A percentile compares a stretch with the other conserved stretches of the same genome.
These are phyloP conservation scores for Cettia cetti DNA, from an alignment of 2,113 vertebrate species.

Conservation along the genomic window DNA sequence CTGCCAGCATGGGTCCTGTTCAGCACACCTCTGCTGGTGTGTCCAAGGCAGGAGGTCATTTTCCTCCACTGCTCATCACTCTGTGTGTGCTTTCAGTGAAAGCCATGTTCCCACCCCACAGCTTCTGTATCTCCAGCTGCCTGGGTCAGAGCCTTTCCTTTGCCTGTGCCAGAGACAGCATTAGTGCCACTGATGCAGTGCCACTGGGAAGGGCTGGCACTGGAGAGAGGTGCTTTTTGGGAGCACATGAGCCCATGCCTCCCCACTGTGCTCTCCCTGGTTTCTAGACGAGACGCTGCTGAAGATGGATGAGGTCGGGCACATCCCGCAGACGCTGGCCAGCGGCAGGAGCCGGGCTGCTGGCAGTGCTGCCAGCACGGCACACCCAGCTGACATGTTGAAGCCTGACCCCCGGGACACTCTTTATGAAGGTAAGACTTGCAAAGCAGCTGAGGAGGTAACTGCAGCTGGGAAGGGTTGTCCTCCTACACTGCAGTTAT, in stretches of 20 bases:
- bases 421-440: slow-evolving; percentile 76
- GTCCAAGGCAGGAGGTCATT: neutral
- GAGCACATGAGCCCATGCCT: neutral
- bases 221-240: neutral
- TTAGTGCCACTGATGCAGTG: neutral
- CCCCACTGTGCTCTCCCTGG: neutral
- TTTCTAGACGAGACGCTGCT: slow-evolving; percentile 82
- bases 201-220: neutral
- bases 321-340: slow-evolving; percentile 87
- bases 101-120: neutral
- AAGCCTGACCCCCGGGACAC: slow-evolving; percentile 83
- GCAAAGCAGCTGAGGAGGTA: neutral
- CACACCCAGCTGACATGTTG: slow-evolving; percentile 81
- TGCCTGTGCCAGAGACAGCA: neutral
- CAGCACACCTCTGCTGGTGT: neutral
- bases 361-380: neutral
- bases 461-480: neutral
- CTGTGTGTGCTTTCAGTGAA: neutral
- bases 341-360: slow-evolving; percentile 53
- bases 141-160: neutral
- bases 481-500: rapidly evolving
- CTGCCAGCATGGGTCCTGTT: neutral
- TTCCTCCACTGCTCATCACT: neutral
- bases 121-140: neutral
- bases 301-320: slow-evolving; percentile 79